Conservation (phyloP, 2,113 vertebrate species). For the Burhinus oedicnemus region DNA sequence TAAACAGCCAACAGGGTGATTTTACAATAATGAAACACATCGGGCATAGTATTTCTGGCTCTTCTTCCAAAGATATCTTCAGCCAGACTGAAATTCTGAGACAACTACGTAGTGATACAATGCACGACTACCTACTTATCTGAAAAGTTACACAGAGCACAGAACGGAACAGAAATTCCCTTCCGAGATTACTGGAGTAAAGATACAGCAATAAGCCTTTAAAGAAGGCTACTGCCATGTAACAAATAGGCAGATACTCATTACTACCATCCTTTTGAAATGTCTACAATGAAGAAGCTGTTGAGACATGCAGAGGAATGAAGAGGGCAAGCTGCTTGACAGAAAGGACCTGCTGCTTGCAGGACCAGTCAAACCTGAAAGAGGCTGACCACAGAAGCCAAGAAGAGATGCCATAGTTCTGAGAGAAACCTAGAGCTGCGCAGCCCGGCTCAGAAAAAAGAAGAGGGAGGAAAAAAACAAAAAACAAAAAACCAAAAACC, state of each 20-base stretch:
- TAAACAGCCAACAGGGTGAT: neutral
- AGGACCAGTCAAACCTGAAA: constrained; percentile 63
- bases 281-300: neutral
- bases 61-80: neutral
- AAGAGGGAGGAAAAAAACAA: too few species aligned
- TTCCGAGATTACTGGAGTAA: neutral
- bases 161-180: neutral
- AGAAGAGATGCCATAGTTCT: neutral
- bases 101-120: neutral
- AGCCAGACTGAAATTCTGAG: neutral
- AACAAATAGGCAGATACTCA: neutral
- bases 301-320: constrained; percentile 45
- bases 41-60: neutral
- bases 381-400: constrained; percentile 34
- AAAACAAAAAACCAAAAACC: too few species aligned
- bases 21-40: neutral
- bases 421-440: neutral
- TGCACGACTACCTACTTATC: neutral
- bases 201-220: neutral
- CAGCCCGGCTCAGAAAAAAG: neutral
- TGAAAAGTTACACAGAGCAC: neutral
- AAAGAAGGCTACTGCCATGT: neutral
- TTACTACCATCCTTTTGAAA: neutral
- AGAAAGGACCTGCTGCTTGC: constrained; percentile 21
- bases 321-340: constrained; percentile 15